These are phyloP conservation scores for Drosophila neotestacea DNA, from an alignment of 2,888 invertebrate species.

Conservation along the genomic window DNA sequence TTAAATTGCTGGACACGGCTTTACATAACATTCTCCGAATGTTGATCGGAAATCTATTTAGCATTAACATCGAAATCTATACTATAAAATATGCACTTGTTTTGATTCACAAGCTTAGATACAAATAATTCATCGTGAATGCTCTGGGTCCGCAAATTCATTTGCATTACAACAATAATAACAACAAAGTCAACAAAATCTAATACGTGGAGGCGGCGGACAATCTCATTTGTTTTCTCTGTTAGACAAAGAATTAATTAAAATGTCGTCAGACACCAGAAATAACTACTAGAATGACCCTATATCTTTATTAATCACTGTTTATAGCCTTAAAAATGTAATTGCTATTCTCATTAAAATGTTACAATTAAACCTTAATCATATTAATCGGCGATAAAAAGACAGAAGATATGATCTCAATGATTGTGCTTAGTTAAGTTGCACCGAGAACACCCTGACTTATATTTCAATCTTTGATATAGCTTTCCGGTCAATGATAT, in stretches of 20 bases:
- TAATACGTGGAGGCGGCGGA: conserved; percentile 36
- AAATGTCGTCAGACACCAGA: conserved; percentile 33
- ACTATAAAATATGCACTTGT: conserved; percentile 11
- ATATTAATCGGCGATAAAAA: not conserved
- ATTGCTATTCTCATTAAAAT: no score
- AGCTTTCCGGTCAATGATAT: conserved; percentile 22
- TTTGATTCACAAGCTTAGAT: conserved; percentile 31
- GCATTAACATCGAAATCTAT: conserved; percentile 24
- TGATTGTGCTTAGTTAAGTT: not conserved
- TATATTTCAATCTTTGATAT: not conserved
- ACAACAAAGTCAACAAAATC: conserved; percentile 6
- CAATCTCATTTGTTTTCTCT: conserved; percentile 41
- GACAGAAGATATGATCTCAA: no score
- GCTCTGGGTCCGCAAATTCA: conserved; percentile 54
- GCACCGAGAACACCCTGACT: no score
- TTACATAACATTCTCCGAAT: conserved; percentile 37
- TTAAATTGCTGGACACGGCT: conserved; percentile 38
- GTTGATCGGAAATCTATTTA: conserved; percentile 19
- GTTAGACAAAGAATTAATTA: conserved; percentile 40
- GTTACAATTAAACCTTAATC: not conserved
- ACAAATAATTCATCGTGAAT: conserved; percentile 63
- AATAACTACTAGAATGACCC: conserved; percentile 33
- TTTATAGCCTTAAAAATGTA: not conserved
- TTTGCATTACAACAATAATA: conserved; percentile 55
- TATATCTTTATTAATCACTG: not conserved